Percentiles rank a stretch among this genome's conserved stretches.
These are phyloP conservation scores for Catagonus wagneri DNA, from an alignment of 2,113 vertebrate genomes.

Conservation along the genomic window DNA sequence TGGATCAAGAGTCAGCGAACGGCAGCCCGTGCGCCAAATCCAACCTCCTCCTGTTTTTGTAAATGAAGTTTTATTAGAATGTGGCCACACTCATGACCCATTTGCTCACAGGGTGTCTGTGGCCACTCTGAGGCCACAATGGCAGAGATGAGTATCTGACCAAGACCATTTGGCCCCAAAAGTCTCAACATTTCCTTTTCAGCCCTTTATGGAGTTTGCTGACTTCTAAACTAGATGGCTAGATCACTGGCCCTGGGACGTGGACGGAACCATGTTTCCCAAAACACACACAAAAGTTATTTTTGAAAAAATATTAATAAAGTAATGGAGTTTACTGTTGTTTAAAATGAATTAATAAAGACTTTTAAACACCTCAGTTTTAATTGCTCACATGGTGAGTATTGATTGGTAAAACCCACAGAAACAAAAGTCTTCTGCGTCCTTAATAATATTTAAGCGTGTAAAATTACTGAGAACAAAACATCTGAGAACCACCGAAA, in stretches of 20 bases:
- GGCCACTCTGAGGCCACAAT: background rate
- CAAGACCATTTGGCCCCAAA: background rate
- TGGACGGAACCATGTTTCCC: background rate
- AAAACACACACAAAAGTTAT: background rate
- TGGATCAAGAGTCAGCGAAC: background rate
- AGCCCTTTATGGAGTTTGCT: background rate
- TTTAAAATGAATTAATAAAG: background rate
- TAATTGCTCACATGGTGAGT: background rate
- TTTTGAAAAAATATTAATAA: background rate
- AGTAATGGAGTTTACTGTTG: background rate
- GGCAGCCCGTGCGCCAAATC: background rate
- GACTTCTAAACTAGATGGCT: background rate
- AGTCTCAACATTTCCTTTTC: background rate
- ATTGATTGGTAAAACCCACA: background rate
- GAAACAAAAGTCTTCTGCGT: background rate
- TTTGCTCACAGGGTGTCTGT: background rate
- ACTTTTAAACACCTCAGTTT: constrained; percentile 18
- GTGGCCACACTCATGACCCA: background rate
- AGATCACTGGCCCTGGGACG: background rate
- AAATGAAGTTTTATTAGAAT: background rate
- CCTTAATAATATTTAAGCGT: background rate
- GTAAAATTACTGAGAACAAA: background rate
- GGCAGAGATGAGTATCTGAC: background rate
- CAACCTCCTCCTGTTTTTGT: background rate
- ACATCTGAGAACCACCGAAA: background rate